Percentiles rank a stretch among this genome's conserved stretches.
These are phyloP conservation scores for Pipistrellus kuhlii DNA, from an alignment of 2,797 vertebrate species.

Conservation along the genomic window DNA sequence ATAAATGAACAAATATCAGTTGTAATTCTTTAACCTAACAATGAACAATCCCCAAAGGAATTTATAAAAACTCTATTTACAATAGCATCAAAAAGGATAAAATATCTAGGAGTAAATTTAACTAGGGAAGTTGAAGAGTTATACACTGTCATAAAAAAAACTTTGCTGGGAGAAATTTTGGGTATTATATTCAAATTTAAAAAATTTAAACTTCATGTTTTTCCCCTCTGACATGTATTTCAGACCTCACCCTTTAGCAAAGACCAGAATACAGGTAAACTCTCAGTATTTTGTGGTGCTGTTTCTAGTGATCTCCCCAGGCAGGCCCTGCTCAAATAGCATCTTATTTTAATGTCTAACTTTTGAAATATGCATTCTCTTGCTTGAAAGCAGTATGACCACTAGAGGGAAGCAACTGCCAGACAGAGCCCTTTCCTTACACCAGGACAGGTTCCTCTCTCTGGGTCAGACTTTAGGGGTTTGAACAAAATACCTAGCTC, in stretches of 20 bases:
- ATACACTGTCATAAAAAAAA: neutral
- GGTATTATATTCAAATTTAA: neutral
- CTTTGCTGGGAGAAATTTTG: neutral
- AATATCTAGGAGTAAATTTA: neutral
- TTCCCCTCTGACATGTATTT: neutral
- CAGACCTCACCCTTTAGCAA: neutral
- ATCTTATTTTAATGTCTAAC: neutral
- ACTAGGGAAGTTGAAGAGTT: neutral
- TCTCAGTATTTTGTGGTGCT: neutral
- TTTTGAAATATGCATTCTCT: neutral
- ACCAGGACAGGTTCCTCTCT: neutral
- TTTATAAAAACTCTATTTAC: constrained; percentile 22
- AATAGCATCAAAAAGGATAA: neutral
- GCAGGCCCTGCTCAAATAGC: neutral
- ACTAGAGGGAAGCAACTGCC: constrained; percentile 51
- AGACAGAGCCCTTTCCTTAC: neutral
- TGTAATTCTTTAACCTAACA: neutral
- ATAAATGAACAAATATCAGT: neutral
- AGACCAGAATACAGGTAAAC: neutral
- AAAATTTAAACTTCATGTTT: neutral
- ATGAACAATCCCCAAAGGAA: neutral
- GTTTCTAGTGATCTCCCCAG: neutral
- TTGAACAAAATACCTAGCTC: neutral
- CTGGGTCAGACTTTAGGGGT: neutral
- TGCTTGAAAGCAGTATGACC: neutral